Conservation (phyloP, 2,113 vertebrate species). For the Pomatorhinus ruficollis region DNA sequence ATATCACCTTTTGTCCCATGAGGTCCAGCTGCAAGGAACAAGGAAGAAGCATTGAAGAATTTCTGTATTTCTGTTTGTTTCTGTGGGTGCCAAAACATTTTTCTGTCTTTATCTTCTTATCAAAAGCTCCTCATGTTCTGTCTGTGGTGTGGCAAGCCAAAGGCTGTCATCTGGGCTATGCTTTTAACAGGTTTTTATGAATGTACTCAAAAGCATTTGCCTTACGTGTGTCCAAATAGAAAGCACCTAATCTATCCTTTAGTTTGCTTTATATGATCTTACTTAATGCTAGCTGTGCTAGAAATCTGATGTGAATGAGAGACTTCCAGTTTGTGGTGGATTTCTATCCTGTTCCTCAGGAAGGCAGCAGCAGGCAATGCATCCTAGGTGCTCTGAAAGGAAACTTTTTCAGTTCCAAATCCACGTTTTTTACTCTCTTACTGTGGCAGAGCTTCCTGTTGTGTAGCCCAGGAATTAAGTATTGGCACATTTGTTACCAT, state of each 20-base stretch:
- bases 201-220: background rate
- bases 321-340: background rate
- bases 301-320: background rate
- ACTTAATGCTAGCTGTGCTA: background rate
- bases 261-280: background rate
- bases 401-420: background rate
- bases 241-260: background rate
- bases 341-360: background rate
- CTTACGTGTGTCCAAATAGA: background rate
- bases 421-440: fast-evolving
- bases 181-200: background rate
- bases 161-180: background rate
- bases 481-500: fast-evolving
- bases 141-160: background rate
- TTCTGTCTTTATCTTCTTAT: background rate
- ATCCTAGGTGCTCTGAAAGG: background rate
- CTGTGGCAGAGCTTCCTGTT: background rate
- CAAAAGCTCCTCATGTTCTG: background rate
- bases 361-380: background rate
- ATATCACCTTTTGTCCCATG: background rate
- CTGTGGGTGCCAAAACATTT: background rate
- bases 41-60: background rate
- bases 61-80: background rate
- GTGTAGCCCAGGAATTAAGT: background rate
- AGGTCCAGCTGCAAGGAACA: background rate